Evolutionary conservation across 2,113 vertebrate genomes (phyloP), one percentile per base, ranked within the genome.

Genomic region (Barbus barbus): DNA sequence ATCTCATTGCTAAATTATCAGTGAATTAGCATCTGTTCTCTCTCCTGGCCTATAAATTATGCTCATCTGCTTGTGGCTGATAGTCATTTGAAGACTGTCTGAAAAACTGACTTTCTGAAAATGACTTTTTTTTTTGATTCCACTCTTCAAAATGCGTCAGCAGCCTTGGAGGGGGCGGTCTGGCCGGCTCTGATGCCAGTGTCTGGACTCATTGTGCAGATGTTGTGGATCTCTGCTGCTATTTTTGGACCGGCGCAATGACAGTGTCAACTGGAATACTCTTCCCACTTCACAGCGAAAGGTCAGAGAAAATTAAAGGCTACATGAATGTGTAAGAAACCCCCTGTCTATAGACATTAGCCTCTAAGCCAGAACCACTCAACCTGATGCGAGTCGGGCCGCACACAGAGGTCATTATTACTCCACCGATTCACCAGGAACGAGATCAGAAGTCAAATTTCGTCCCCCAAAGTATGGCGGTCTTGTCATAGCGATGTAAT

Each of bases 231-330:
- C 86, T 80, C 82, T 3, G 28, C 85, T 80, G 88, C 85, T 93
- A 91, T 92, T 93, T 89, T 88, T 87, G 84, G 87, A 78, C 46
- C 56, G 24, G 44, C 31, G 84, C 87, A 89, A 90, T 90, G 90
- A 92, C 89, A 89, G 89, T 85, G 90, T 89, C 90, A 93, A 90
- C 91, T 92, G 90, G 89, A 87, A 90, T 91, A 86, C 83, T 90
- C 91, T 91, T 90, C 83, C 88, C 90, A 91, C 88, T 90, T 91
- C 91, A 91, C 89, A 90, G 84, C 81, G 26, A 92, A 92, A 94
- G 93, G 92, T 93, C 93, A 92, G 79, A 58, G 83, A 82, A 91
- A 92, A 93, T 91, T 90, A 93, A 90, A 91, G 89, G 82, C 76
- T 88, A 84, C 81, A 84, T 51, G 38, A 87, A 92, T 86, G 90